A percentile compares a stretch with the other conserved stretches of the same genome.
These are phyloP conservation scores for Chironomus tentans DNA, from an alignment of 2,888 invertebrate genomes.

Conservation along the genomic window DNA sequence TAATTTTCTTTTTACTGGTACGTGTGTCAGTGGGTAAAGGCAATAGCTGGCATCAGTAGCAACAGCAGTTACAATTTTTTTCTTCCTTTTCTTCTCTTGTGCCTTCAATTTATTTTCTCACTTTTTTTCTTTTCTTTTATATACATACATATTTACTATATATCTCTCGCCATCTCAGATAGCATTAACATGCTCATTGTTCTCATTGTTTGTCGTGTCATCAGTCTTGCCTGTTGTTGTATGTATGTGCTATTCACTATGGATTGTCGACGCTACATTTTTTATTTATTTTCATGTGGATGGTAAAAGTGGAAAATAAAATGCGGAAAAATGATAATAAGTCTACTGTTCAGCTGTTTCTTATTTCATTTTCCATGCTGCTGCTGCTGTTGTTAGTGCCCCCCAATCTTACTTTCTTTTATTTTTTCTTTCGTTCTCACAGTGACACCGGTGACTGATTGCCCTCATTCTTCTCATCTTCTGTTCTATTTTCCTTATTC, in stretches of 20 bases:
- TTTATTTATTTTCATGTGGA: not conserved
- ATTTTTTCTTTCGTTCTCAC: not conserved
- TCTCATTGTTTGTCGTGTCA: conserved; percentile 24
- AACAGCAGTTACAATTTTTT: not conserved
- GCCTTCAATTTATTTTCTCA: conserved; percentile 16
- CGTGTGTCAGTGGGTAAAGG: not conserved
- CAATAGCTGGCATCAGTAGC: not conserved
- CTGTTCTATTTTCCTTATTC: too few species aligned
- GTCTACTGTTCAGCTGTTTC: conserved; percentile 22
- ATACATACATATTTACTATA: not conserved
- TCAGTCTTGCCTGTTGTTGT: conserved; percentile 15
- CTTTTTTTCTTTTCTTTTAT: not conserved
- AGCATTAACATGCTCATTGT: conserved; percentile 18
- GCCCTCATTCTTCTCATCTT: conserved; percentile 15
- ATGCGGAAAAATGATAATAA: conserved; percentile 23
- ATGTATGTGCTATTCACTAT: not conserved
- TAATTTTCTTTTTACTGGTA: conserved; percentile 3
- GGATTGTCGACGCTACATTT: not conserved
- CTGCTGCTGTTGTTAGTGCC: conserved; percentile 1
- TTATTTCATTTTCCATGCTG: not conserved
- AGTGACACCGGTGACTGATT: conserved; percentile 18
- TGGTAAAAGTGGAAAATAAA: not conserved
- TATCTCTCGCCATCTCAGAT: conserved; percentile 15
- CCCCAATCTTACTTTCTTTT: not conserved
- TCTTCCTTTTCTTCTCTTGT: not conserved